Evolutionary conservation across 1,140 invertebrate species (phyloP), one percentile per base, ranked within the genome.

Genomic region (Amphibalanus amphitrite): DNA sequence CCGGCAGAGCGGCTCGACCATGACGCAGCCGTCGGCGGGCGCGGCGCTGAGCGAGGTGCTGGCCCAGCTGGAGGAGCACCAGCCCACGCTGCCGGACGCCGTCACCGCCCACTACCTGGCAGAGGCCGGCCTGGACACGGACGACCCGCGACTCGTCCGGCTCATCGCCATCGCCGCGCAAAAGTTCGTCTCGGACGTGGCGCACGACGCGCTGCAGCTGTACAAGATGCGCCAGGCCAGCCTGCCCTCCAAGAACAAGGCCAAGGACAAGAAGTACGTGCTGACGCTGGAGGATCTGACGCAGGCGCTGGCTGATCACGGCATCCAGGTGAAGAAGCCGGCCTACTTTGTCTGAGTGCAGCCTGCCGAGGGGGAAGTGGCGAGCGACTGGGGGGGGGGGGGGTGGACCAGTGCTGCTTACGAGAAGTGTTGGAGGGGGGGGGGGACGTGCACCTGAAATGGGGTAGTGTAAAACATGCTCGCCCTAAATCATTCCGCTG

Each of bases 141-240:
- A 88, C 72, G 95, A 98, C 82, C 91, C 92, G 25, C 85, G 94
- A 77, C 87, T 94, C 84, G 85, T 93, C 30, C 83, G 95, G 3
- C 81, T 98, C 8, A 90, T 98, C 72, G 95, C 95, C 0, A 79
- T 98, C 69, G 93, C 95, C 25, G 89, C 94, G n/a, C 95, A 98
- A 80, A 98, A 98, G 79, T 98, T 97, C 79, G 90, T 98, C 68
- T 96, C 95, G 0, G 95, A 98, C 82, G 90, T 98, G 73, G 92
- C 93, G 0, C 95, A 98, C 79, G 95, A 98, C 83, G 93, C 95
- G 4, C 82, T 98, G 26, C 95, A 97, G 77, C 93, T 98, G 77
- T 97, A 93, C 78, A 95, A 94, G 81, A 91, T 92, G 76, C 82
- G 93, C 71, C 90, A 89, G 0, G 59, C 33, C 28, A 67, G n/a